Evolutionary conservation across 2,113 vertebrate genomes (phyloP), one percentile per base, ranked within the genome.

Genomic region (Butorides virescens): DNA sequence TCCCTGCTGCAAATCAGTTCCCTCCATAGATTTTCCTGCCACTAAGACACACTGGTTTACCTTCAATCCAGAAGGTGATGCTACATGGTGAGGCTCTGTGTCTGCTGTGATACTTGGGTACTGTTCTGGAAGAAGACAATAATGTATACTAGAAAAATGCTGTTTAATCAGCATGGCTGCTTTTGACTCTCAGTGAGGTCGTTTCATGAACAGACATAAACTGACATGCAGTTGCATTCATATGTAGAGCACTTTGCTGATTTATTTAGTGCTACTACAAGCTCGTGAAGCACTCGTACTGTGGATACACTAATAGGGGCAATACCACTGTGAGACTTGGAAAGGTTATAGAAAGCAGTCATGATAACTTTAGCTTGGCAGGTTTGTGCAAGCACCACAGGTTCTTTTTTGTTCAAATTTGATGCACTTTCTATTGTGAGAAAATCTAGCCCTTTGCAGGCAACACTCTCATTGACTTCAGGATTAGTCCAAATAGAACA

Each of bases 31-130:
- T 15, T 59, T 56, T 55, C 42, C 56, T 66, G 56, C 10, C 13
- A 1, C 36, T 12, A 7, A 34, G 34, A 15, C 1, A 1, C 0
- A 2, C 20, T 17, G 39, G 2, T 44, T 85, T 39, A 15, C 15
- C 30, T 47, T 42, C 15, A 2, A 2, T 19, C 16, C 2, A 6
- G 53, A 34, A 42, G 25, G 36, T 4, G 39, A 56, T 47, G 21
- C 21, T 58, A 5, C 25, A 4, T 4, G 8, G 18, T n/a, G 37
- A 73, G 32, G 16, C 11, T 30, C 2, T 26, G 9, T 59, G 21
- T 27, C 55, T 79, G 37, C 36, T 21, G 15, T 19, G 39, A 26
- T 14, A 20, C 36, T 61, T 14, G 17, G 30, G 25, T 37, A 11
- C 23, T 16, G 11, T n/a, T 68, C 49, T 59, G 32, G 32, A 72